Evolutionary conservation across 2,888 invertebrate species (phyloP).

Genomic region (Acrobasis suavella): DNA sequence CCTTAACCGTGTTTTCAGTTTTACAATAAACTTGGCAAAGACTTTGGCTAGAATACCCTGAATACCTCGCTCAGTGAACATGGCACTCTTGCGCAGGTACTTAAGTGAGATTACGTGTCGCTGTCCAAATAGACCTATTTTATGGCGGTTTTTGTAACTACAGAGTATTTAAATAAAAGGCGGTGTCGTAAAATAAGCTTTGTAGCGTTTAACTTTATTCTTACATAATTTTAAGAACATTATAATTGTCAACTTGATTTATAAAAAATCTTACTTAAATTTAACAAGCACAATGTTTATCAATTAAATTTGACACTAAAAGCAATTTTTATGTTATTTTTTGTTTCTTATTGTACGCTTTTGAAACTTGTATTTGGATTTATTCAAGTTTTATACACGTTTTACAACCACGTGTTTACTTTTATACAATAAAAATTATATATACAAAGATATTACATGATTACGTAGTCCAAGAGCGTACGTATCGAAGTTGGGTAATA

Average conservation of each 20-base stretch:
- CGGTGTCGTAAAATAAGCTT: slow-evolving; percentile 44
- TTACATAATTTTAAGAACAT: background rate
- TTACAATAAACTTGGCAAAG: slow-evolving; percentile 51
- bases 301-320: too few relatives aligned
- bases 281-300: too few relatives aligned
- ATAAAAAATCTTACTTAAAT: too few relatives aligned
- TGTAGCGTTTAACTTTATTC: slow-evolving; percentile 10
- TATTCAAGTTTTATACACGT: too few relatives aligned
- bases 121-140: slow-evolving; percentile 70
- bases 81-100: slow-evolving; percentile 62
- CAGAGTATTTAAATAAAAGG: slow-evolving; percentile 61
- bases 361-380: too few relatives aligned
- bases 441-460: background rate
- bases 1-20: background rate
- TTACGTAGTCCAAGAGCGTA: background rate
- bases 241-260: background rate
- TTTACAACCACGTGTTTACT: too few relatives aligned
- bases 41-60: slow-evolving; percentile 55
- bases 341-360: too few relatives aligned
- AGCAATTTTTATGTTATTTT: too few relatives aligned
- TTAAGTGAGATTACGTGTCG: slow-evolving; percentile 75
- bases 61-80: slow-evolving; percentile 55
- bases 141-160: slow-evolving; percentile 64
- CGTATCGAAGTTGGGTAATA: slow-evolving; percentile 5
- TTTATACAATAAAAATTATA: too few relatives aligned